Percentiles rank a stretch among this genome's conserved stretches.
Conservation (phyloP, 2,113 vertebrate genomes). For the Raphicerus campestris region DNA sequence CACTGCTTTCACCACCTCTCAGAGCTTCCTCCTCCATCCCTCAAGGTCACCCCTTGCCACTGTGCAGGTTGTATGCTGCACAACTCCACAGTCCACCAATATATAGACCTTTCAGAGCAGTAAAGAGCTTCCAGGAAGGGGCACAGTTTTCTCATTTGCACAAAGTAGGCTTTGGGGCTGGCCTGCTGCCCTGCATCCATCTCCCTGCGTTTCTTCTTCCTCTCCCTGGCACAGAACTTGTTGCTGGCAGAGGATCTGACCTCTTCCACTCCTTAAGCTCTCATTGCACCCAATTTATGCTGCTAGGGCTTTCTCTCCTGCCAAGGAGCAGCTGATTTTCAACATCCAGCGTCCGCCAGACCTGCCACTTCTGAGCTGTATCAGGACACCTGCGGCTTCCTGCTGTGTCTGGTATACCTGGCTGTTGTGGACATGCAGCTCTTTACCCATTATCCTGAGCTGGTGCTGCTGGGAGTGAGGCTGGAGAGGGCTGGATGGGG, state of each 20-base stretch:
- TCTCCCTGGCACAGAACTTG: neutral
- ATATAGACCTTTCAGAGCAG: neutral
- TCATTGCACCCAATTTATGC: neutral
- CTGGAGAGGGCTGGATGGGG: neutral
- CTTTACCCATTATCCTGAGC: neutral
- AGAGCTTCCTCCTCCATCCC: neutral
- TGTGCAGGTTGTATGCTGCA: neutral
- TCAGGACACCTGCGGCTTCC: neutral
- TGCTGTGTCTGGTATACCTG: neutral
- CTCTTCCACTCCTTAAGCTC: neutral
- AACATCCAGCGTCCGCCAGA: neutral
- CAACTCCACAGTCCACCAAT: neutral
- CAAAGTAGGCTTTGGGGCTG: neutral
- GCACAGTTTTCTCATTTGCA: neutral
- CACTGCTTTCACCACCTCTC: neutral
- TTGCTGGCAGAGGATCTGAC: neutral
- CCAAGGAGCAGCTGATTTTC: neutral
- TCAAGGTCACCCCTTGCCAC: neutral
- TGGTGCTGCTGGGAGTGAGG: neutral
- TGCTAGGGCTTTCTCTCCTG: neutral
- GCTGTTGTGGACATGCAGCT: neutral
- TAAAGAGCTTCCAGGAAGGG: neutral
- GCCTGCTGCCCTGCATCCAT: neutral
- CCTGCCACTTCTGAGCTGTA: neutral
- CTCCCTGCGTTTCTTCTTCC: neutral